A percentile compares a stretch with the other conserved stretches of the same genome.
phyloP scores from a whole-genome alignment of 2,888 invertebrate species.

The Polymixis flavicincta region DNA sequence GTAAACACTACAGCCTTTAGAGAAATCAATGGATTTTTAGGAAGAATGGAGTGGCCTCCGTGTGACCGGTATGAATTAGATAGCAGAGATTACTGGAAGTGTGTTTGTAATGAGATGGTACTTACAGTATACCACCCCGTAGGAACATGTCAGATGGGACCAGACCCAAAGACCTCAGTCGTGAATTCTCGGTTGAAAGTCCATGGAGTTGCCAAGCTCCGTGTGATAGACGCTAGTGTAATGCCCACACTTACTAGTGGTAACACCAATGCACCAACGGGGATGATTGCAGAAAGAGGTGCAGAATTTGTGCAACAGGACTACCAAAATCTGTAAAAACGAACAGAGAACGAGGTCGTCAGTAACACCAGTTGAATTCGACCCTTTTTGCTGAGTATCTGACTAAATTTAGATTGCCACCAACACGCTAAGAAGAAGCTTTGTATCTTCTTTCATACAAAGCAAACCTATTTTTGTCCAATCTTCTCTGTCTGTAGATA shows the following conservation, averaged over 20 bases:
- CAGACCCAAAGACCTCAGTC: conserved; percentile 71
- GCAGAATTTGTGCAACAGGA: conserved; percentile 93
- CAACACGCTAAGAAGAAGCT: neutral
- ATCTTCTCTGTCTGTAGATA: neutral
- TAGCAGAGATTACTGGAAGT: conserved; percentile 77
- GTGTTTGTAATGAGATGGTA: conserved; percentile 84
- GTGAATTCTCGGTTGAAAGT: conserved; percentile 91
- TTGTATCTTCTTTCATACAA: neutral
- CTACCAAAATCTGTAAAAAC: neutral
- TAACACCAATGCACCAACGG: conserved; percentile 94
- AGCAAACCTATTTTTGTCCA: neutral
- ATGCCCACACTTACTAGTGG: conserved; percentile 95
- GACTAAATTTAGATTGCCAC: neutral
- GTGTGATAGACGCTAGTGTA: conserved; percentile 94
- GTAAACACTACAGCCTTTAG: conserved; percentile 57
- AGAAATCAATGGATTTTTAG: conserved; percentile 61
- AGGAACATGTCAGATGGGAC: conserved; percentile 92
- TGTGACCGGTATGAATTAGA: conserved; percentile 72
- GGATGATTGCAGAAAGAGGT: conserved; percentile 95
- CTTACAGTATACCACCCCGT: conserved; percentile 92
- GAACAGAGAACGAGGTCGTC: neutral
- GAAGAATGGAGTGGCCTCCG: conserved; percentile 70
- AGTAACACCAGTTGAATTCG: neutral
- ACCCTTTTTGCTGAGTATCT: neutral
- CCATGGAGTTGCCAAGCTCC: conserved; percentile 91